A percentile compares a stretch with the other conserved stretches of the same genome.
These are phyloP conservation scores for Psilopsiagon aurifrons DNA, from an alignment of 2,113 vertebrate species.

Conservation along the genomic window DNA sequence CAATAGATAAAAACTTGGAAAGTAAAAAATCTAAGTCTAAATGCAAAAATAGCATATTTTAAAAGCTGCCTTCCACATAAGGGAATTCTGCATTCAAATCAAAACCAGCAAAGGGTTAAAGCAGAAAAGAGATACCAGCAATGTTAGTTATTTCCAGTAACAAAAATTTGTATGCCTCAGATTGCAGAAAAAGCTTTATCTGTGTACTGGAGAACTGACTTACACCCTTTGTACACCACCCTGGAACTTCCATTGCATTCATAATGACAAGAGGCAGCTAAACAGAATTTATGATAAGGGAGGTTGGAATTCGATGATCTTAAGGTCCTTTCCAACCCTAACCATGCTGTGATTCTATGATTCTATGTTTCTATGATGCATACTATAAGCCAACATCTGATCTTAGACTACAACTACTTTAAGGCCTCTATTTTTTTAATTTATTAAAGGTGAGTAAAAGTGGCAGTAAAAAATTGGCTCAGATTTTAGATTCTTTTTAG, in stretches of 20 bases:
- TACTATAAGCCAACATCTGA: background rate
- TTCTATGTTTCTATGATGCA: background rate
- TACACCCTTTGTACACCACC: background rate
- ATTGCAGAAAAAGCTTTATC: background rate
- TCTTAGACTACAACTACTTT: background rate
- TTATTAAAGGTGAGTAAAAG: conserved; percentile 10
- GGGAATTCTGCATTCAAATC: background rate
- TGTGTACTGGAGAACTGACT: background rate
- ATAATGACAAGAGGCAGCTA: background rate
- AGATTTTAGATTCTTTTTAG: background rate
- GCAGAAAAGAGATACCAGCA: background rate
- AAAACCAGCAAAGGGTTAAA: background rate
- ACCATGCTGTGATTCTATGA: no score
- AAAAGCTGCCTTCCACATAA: background rate
- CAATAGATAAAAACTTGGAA: background rate
- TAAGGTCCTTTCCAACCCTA: no score
- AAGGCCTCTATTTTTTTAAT: background rate
- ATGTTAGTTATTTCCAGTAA: background rate
- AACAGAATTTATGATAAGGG: background rate
- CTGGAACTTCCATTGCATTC: background rate
- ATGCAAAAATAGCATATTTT: background rate
- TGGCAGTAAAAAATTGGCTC: background rate
- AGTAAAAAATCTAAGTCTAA: background rate
- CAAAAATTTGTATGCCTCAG: background rate
- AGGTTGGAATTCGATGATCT: no score